Base-by-base conservation (phyloP, 2,113 vertebrate species). In the Tylochromis polylepis region DNA sequence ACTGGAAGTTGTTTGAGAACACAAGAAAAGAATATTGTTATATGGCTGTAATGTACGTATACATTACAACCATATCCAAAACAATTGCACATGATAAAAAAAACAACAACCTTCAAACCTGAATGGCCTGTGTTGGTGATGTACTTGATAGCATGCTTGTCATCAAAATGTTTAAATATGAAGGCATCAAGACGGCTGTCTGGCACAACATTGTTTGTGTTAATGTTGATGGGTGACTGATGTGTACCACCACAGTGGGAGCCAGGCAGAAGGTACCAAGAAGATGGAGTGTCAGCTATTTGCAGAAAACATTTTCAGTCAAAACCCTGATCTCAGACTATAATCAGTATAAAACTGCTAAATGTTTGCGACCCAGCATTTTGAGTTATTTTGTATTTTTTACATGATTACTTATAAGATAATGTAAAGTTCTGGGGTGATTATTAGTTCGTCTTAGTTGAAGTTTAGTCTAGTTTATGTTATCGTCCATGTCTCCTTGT, bases 181-280 rank as follows among this genome's bases (percentile, higher is more conserved):
- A 96, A 94, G 14, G 41, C 11, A 2, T 11, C 11, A 0, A 95
- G 94, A 1, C 2, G 2, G 3, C 60, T 2, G 5, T 94, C 49
- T 11, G 2, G 2, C 46, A 36, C 29, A 1, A 57, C 27, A 0
- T 11, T 27, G 0, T 77, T 3, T 2, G 81, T 82, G 5, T 87
- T 57, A 5, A 96, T 95, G 86, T 95, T 78, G 34, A 96, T 18
- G 3, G 94, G 94, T 12, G 95, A 96, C 84, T 96, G 95, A 1
- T 20, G 8, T 3, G 79, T 0, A 2, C 86, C 90, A 0, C 2
- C 87, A 15, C 94, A 95, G 10, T 87, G 1, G 18, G 92, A 88
- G 0, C 57, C 1, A 2, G 87, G 20, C 20, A 96, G 57, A 1
- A 38, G 8, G n/a, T 20, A 1, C 95, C 95, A 95, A 0, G 65